These are phyloP conservation scores for Metellina segmentata DNA, from an alignment of 2,888 invertebrate genomes.

Conservation along the genomic window DNA sequence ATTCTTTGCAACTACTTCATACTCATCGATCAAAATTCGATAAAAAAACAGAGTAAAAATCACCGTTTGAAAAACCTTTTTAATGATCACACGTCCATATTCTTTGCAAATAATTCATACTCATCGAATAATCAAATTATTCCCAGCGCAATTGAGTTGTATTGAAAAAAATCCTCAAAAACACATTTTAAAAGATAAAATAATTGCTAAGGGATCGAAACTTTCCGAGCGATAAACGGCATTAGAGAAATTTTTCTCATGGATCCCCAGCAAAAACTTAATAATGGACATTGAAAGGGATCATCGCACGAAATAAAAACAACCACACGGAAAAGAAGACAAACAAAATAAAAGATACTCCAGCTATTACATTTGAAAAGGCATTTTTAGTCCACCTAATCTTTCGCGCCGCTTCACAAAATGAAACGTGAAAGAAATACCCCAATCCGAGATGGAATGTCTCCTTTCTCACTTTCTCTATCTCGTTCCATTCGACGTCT, in stretches of 20 bases:
- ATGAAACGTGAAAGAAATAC: slow-evolving; percentile 38
- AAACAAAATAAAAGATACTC: not conserved
- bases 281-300: not conserved
- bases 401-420: slow-evolving; percentile 22
- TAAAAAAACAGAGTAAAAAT: no score
- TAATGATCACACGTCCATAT: no score
- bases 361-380: not conserved
- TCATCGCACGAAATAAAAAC: not conserved
- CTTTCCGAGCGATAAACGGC: no score
- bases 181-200: no score
- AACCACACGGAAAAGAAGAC: not conserved
- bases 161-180: no score
- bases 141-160: no score
- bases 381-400: slow-evolving; percentile 22
- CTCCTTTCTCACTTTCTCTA: not conserved
- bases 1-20: no score
- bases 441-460: slow-evolving; percentile 43
- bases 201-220: no score
- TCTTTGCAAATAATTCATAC: no score
- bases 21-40: no score
- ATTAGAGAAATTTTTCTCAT: not conserved
- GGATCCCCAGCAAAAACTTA: not conserved
- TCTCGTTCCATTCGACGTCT: slow-evolving; percentile 15
- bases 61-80: no score
- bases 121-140: no score